Conservation (phyloP, 2,888 invertebrate genomes). For the Ecliptopera silaceata region DNA sequence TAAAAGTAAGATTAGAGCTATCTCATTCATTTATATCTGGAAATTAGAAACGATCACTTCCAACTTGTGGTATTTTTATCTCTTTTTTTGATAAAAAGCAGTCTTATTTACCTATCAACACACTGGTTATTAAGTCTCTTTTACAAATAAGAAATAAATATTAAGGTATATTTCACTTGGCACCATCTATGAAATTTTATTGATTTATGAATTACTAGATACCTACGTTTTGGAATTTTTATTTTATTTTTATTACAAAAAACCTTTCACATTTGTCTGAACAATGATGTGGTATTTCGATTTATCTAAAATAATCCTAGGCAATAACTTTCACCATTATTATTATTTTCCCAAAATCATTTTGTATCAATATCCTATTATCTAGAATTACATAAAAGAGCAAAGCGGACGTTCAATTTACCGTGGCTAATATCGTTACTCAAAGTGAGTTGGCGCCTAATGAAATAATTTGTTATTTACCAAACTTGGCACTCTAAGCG, state of each 20-base stretch:
- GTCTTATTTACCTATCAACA: too few relatives aligned
- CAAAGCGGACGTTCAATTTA: constrained; percentile 23
- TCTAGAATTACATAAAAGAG: constrained; percentile 1
- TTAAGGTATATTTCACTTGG: too few relatives aligned
- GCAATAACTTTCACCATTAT: background rate
- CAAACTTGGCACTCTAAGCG: constrained; percentile 17
- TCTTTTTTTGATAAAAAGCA: too few relatives aligned
- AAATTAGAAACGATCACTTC: constrained; percentile 15
- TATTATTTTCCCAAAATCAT: background rate
- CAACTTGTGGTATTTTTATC: background rate
- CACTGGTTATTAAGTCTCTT: too few relatives aligned
- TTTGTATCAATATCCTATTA: constrained; percentile 13
- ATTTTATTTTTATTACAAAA: too few relatives aligned
- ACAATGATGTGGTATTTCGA: too few relatives aligned
- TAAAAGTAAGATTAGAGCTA: constrained; percentile 23
- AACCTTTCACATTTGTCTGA: too few relatives aligned
- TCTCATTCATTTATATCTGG: constrained; percentile 23
- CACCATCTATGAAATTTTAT: too few relatives aligned
- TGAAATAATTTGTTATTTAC: constrained; percentile 22
- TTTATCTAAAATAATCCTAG: too few relatives aligned
- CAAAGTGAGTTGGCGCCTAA: constrained; percentile 17
- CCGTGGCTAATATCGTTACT: constrained; percentile 19
- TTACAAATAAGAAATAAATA: too few relatives aligned
- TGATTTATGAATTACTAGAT: too few relatives aligned
- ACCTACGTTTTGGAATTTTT: too few relatives aligned